phyloP scores from a whole-genome alignment of 2,888 invertebrate species.

The Bruchidius siliquastri region DNA sequence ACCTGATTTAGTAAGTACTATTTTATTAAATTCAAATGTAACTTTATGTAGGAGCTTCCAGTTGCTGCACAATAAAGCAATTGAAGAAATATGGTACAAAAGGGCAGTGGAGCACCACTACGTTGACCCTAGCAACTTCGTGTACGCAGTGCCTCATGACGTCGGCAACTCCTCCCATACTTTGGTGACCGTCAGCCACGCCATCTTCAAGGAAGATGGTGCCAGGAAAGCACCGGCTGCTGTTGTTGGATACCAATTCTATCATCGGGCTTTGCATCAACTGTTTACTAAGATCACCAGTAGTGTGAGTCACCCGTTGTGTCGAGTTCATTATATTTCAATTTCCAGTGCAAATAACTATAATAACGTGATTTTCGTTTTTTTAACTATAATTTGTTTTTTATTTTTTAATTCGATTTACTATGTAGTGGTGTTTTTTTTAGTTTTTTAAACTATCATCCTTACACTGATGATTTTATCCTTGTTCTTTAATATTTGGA shows the following conservation, averaged over 20 bases:
- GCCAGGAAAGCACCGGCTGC: constrained; percentile 60
- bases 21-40: not conserved
- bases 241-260: constrained; percentile 78
- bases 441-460: too few species aligned
- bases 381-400: too few species aligned
- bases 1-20: not conserved
- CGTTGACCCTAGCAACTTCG: constrained; percentile 71
- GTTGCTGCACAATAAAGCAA: constrained; percentile 68
- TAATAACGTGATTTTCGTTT: too few species aligned
- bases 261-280: constrained; percentile 69
- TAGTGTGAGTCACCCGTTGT: constrained; percentile 52
- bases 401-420: too few species aligned
- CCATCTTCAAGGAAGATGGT: constrained; percentile 61
- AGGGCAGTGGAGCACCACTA: constrained; percentile 84
- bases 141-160: constrained; percentile 74
- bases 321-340: too few species aligned
- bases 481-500: too few species aligned
- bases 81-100: constrained; percentile 86
- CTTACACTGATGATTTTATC: too few species aligned
- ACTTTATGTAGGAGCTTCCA: constrained; percentile 63
- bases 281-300: constrained; percentile 79
- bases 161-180: constrained; percentile 55
- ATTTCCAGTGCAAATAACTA: too few species aligned
- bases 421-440: too few species aligned
- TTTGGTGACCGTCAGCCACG: constrained; percentile 80